A percentile compares a stretch with the other conserved stretches of the same genome.
phyloP scores from a whole-genome alignment of 2,888 invertebrate genomes.

The Heliconius cydno region DNA sequence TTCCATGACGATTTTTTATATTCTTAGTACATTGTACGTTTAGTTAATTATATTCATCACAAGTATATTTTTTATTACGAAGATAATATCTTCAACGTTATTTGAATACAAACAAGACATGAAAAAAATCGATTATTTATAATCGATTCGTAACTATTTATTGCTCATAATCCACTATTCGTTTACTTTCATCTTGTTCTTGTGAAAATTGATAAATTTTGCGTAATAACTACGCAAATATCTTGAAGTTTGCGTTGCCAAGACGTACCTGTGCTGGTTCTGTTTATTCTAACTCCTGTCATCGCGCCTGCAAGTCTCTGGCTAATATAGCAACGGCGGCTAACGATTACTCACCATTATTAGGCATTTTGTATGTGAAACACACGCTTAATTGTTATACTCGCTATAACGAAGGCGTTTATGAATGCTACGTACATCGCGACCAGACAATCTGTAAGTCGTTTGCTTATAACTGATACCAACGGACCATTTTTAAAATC shows the following conservation, averaged over 20 bases:
- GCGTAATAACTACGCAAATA: conserved; percentile 35
- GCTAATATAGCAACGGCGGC: conserved; percentile 56
- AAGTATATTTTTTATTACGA: not conserved
- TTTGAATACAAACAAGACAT: not conserved
- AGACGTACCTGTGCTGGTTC: conserved; percentile 37
- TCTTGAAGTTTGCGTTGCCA: conserved; percentile 35
- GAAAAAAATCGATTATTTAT: not conserved
- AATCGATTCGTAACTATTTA: not conserved
- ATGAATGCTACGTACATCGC: conserved; percentile 51
- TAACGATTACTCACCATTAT: conserved; percentile 59
- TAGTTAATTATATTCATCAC: not conserved
- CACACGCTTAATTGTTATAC: conserved; percentile 62
- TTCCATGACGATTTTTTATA: conserved; percentile 10
- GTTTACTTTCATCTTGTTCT: conserved; percentile 28
- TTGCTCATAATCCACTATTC: not conserved
- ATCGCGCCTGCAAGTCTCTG: conserved; percentile 58
- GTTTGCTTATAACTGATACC: conserved; percentile 37
- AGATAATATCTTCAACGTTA: not conserved
- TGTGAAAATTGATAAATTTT: conserved; percentile 33
- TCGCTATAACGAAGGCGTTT: conserved; percentile 56
- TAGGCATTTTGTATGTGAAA: conserved; percentile 72
- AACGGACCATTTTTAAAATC: conserved; percentile 24
- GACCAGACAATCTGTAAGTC: conserved; percentile 55
- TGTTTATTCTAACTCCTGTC: conserved; percentile 49
- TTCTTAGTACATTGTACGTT: not conserved